Evolutionary conservation across 2,797 vertebrate genomes (phyloP).

Genomic region (Periparus ater): DNA sequence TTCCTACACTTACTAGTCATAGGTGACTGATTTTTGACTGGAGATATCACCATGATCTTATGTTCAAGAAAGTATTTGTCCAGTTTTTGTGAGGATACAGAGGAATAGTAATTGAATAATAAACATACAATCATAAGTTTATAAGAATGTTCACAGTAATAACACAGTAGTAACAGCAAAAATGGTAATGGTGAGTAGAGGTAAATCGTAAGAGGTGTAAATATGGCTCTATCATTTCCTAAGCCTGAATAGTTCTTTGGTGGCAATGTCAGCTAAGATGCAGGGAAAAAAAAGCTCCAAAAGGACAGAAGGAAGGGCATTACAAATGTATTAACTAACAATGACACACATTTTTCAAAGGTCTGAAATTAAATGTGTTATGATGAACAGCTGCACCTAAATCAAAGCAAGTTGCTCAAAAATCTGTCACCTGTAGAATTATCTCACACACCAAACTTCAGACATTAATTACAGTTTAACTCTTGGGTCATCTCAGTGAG

Average conservation of each 20-base stretch:
- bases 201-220: neutral
- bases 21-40: conserved; percentile 3
- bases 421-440: neutral
- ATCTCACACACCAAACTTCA: neutral
- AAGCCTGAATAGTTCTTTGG: neutral
- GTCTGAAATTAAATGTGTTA: neutral
- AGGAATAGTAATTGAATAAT: neutral
- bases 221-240: neutral
- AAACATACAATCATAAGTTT: neutral
- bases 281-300: neutral
- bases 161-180: neutral
- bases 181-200: neutral
- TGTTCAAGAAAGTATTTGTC: neutral
- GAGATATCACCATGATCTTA: neutral
- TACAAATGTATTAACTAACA: neutral
- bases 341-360: neutral
- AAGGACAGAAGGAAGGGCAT: neutral
- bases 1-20: neutral
- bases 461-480: neutral
- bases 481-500: neutral
- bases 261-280: neutral
- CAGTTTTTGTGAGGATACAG: neutral
- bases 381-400: neutral
- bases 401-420: neutral
- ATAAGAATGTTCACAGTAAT: neutral